Base-by-base conservation (phyloP, 2,888 invertebrate genomes). In the Drosophila siamana region DNA sequence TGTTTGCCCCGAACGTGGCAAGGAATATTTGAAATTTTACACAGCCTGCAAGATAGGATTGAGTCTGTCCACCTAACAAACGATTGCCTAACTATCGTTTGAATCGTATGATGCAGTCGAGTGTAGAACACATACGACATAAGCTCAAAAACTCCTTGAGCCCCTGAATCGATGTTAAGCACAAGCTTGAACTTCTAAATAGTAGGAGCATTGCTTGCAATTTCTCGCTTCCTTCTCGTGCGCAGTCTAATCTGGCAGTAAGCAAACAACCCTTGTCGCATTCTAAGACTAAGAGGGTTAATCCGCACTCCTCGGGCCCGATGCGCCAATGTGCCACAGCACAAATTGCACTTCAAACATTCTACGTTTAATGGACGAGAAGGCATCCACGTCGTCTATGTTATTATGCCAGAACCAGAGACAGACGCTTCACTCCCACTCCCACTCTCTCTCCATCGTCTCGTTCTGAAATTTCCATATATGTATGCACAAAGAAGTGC, bases 11-110 rank as follows among this genome's bases (percentile, higher is more conserved):
- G 65, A 78, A 74, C 74, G 67, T 81, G 74, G 82, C 63, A 78
- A 74, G 78, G 73, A 78, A 90, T 88, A 86, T 89, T 89, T 84
- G 75, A 80, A 81, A 82, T 78, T 70, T 70, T 66, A 64, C 55
- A 13, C 9, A 24, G 30, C 24, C 36, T 15, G 30, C 16, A 13
- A 22, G 36, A 13, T 24, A 11, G 15, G 9, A 40, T 13, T 46
- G 51, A 24, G n/a, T 33, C 33, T 33, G 4, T 4, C 19, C 19
- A 33, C 11, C 33, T 11, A 33, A 33, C 33, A 33, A 33, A 19
- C 19, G 19, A 1, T 19, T 19, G 38, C n/a, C n/a, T 19, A 30
- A 38, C 47, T 24, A 26, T 19, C 19, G 47, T 43, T 61, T 61
- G 40, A 70, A 57, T 54, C 52, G 41, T 41, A 54, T 52, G 41